These are phyloP conservation scores for Xiphophorus maculatus DNA, from an alignment of 2,113 vertebrate species.

Conservation along the genomic window DNA sequence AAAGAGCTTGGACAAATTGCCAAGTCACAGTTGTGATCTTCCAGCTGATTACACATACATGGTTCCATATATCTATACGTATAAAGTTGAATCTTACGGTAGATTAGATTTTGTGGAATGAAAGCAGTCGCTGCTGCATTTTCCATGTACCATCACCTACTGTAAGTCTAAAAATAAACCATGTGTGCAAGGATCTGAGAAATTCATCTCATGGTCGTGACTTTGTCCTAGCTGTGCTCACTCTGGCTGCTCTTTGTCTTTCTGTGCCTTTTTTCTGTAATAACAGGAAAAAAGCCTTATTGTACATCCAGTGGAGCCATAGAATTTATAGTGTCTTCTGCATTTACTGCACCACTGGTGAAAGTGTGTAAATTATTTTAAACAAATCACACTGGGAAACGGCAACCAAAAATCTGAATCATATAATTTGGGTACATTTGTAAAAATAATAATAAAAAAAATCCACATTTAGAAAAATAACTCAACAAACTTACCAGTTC, in stretches of 20 bases:
- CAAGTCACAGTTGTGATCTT: slow-evolving; percentile 42
- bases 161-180: slow-evolving; percentile 38
- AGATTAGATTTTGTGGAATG: slow-evolving; percentile 23
- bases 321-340: background rate
- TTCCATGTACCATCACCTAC: slow-evolving; percentile 30
- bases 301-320: background rate
- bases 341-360: background rate
- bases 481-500: too few relatives aligned
- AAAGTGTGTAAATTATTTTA: background rate
- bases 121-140: slow-evolving; percentile 10
- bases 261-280: background rate
- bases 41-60: slow-evolving; percentile 39
- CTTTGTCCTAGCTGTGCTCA: slow-evolving; percentile 8
- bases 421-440: too few relatives aligned
- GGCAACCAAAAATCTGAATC: too few relatives aligned
- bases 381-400: too few relatives aligned
- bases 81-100: slow-evolving; percentile 9
- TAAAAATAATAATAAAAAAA: too few relatives aligned
- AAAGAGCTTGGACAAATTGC: slow-evolving; percentile 52
- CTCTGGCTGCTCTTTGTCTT: slow-evolving; percentile 13
- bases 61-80: background rate
- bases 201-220: slow-evolving; percentile 19
- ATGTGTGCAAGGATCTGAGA: slow-evolving; percentile 28
- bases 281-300: background rate
- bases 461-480: too few relatives aligned